These are phyloP conservation scores for Campylorhamphus procurvoides DNA, from an alignment of 2,113 vertebrate species.

Conservation along the genomic window DNA sequence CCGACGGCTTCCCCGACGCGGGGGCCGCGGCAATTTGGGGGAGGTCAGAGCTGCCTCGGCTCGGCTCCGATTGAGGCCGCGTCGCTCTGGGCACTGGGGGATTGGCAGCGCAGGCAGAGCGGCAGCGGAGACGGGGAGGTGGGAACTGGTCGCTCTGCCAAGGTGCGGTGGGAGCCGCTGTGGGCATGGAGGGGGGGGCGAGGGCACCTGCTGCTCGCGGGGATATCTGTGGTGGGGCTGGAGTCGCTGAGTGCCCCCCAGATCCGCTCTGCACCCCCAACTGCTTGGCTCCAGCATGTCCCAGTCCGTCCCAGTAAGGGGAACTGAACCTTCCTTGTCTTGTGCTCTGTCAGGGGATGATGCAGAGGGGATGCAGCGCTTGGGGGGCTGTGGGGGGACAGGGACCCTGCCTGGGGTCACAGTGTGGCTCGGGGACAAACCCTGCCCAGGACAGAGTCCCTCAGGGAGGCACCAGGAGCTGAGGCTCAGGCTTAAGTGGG, in stretches of 20 bases:
- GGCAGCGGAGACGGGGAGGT: background rate
- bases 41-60: constrained; percentile 40
- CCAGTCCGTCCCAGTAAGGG: background rate
- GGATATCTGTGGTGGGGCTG: fast-evolving
- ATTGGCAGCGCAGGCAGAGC: background rate
- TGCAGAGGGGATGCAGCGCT: background rate
- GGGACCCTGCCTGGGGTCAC: background rate
- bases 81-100: background rate
- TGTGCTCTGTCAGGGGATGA: fast-evolving
- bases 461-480: fast-evolving
- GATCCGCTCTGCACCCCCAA: background rate
- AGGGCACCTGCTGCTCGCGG: background rate
- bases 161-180: fast-evolving
- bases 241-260: background rate
- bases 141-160: background rate
- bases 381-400: fast-evolving
- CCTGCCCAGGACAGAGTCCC: background rate
- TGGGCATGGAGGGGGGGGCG: background rate
- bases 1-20: background rate
- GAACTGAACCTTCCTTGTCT: fast-evolving
- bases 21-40: constrained; percentile 18
- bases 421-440: background rate
- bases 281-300: fast-evolving
- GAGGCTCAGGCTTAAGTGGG: background rate
- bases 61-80: constrained; percentile 40